Conservation (phyloP, 2,888 invertebrate genomes). For the Caenorhabditis sp. region DNA sequence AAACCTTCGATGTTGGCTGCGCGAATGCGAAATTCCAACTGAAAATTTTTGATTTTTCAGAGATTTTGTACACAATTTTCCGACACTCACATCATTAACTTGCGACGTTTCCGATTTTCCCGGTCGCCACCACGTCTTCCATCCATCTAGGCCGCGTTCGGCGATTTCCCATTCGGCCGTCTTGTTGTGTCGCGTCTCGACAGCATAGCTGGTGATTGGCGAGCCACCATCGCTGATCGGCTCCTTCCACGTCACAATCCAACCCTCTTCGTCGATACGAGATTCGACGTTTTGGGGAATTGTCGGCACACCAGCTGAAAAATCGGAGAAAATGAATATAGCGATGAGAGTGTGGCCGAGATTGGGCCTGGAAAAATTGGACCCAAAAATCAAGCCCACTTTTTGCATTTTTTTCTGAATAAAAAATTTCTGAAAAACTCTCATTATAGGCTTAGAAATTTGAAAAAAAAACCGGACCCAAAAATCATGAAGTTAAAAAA, state of each 20-base stretch:
- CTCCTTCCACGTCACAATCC: conserved; percentile 65
- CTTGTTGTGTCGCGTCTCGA: conserved; percentile 60
- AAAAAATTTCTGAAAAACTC: too few species aligned
- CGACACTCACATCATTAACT: not conserved
- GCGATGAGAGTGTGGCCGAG: too few species aligned
- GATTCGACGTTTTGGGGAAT: conserved; percentile 60
- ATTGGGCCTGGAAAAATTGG: too few species aligned
- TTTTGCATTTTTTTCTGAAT: too few species aligned
- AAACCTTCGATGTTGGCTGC: conserved; percentile 70
- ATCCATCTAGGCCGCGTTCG: conserved; percentile 64
- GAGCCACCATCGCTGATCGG: conserved; percentile 66
- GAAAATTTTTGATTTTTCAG: not conserved
- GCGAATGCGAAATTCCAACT: conserved; percentile 61
- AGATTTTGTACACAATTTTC: not conserved
- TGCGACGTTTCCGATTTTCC: conserved; percentile 41
- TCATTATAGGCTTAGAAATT: too few species aligned
- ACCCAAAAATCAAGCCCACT: too few species aligned
- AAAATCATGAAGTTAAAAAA: too few species aligned
- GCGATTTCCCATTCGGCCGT: conserved; percentile 70
- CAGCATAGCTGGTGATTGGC: conserved; percentile 65
- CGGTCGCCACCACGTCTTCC: conserved; percentile 60
- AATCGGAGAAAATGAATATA: too few species aligned
- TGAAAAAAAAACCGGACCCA: too few species aligned
- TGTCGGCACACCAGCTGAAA: conserved; percentile 66
- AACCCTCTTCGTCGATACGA: conserved; percentile 57